These are phyloP conservation scores for Thymallus thymallus DNA, from an alignment of 2,113 vertebrate species.

Conservation along the genomic window DNA sequence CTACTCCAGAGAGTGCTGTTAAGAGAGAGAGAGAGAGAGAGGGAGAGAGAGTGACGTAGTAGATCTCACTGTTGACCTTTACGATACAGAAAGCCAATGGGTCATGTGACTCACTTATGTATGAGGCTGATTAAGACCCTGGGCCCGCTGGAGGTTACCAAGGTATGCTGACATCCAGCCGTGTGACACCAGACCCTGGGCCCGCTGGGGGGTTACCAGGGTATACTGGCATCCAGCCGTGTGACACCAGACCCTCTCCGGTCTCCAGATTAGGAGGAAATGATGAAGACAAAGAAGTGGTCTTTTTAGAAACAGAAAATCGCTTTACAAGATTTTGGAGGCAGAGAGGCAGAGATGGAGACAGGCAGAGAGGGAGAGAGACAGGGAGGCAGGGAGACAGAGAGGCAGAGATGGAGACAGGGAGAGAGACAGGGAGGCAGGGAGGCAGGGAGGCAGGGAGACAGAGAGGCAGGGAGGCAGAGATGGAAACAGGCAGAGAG, in stretches of 20 bases:
- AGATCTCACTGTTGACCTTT: constrained; percentile 77
- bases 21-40: constrained; percentile 1
- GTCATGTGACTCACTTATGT: constrained; percentile 77
- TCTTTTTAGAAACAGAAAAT: constrained; percentile 68
- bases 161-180: constrained; percentile 66
- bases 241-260: constrained; percentile 56
- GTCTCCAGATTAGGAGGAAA: constrained; percentile 73
- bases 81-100: constrained; percentile 56
- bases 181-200: constrained; percentile 61
- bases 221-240: constrained; percentile 67
- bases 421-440: too few species aligned
- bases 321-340: constrained; percentile 23
- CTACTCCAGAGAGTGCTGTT: too few species aligned
- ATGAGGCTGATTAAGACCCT: constrained; percentile 76
- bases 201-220: constrained; percentile 39
- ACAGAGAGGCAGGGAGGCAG: too few species aligned
- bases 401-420: too few species aligned
- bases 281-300: constrained; percentile 66
- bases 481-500: too few species aligned
- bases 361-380: too few species aligned
- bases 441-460: too few species aligned
- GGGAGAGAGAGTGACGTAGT: constrained; percentile 29
- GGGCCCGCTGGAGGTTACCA: constrained; percentile 44
- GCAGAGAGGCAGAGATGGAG: too few species aligned
- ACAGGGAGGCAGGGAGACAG: too few species aligned